Base-by-base conservation (phyloP, 2,888 invertebrate genomes). In the Hypomecis punctinalis region DNA sequence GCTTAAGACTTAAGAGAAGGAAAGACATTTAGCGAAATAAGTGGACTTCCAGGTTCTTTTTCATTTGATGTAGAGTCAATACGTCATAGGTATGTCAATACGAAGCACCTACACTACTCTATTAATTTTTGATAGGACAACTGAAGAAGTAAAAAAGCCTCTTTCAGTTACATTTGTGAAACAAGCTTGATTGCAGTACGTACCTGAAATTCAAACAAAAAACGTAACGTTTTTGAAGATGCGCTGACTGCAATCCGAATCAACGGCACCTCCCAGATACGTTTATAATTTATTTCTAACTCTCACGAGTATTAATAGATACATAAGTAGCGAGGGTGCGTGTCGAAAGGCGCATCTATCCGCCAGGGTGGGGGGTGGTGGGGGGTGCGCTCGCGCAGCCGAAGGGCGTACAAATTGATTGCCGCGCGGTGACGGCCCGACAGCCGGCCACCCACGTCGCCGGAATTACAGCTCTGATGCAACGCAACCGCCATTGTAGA, bases 321-420 rank as follows among this genome's bases (percentile, higher is more conserved):
- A 74, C 76, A 79, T 78, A 77, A 73, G 74, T 60, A 78, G 79
- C 77, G 78, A 81, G 86, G 88, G 81, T 88, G 88, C 88, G 86
- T 90, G 88, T 87, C 89, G 87, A 90, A 91, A 89, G 82, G 73
- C 72, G 78, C 78, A 80, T 86, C 81, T 84, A 82, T 80, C 79
- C 70, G 79, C 73, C 74, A 81, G 74, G 74, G 78, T 46, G 72
- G 70, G 75, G 77, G 71, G 75, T 76, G 48, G 77, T 74, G 76
- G 78, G 74, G 81, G 79, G 74, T 74, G 79, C 75, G 79, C 77
- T 71, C 74, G 75, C 79, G 76, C 55, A 60, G 65, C 72, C 80
- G 88, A 88, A 85, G 87, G 86, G 89, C 91, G 87, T 89, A 90
- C 88, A 91, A 92, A 92, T 91, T 90, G 91, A 91, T 91, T 91